Conservation (phyloP, 1,140 invertebrate species). For the Pygmarrhopalites habei region DNA sequence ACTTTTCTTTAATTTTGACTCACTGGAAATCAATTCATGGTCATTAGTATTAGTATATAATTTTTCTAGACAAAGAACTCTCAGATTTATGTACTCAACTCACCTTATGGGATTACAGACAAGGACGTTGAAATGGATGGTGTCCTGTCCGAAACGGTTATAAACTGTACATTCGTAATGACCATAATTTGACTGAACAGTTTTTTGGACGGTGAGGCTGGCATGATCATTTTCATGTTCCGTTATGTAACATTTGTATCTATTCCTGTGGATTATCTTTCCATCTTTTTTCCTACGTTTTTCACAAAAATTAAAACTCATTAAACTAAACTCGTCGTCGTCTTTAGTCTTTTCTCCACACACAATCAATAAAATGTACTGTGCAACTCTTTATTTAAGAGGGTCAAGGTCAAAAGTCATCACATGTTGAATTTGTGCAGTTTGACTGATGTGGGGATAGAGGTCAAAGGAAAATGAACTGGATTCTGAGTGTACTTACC, state of each 20-base stretch:
- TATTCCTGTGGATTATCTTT: not conserved
- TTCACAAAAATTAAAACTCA: no score
- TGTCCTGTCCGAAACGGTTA: constrained; percentile 3
- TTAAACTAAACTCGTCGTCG: no score
- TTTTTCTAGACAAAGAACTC: no score
- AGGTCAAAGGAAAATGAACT: no score
- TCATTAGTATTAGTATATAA: no score
- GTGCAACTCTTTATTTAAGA: not conserved
- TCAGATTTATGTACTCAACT: not conserved
- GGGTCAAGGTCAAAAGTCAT: no score
- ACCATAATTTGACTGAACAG: not conserved
- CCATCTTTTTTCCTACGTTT: constrained; percentile 6
- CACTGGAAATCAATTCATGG: not conserved
- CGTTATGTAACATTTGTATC: constrained; percentile 3
- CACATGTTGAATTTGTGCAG: no score
- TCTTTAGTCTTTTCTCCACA: no score
- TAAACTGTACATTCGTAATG: constrained; percentile 2
- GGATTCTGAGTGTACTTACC: not conserved
- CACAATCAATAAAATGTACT: not conserved
- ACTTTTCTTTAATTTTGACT: not conserved
- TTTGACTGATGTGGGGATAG: no score
- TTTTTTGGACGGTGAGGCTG: constrained; percentile 1
- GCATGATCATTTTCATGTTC: constrained; percentile 7
- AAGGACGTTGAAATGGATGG: not conserved
- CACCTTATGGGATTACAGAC: not conserved